A percentile compares a stretch with the other conserved stretches of the same genome.
Conservation (phyloP, 2,113 vertebrate genomes). For the Sminthopsis crassicaudata region DNA sequence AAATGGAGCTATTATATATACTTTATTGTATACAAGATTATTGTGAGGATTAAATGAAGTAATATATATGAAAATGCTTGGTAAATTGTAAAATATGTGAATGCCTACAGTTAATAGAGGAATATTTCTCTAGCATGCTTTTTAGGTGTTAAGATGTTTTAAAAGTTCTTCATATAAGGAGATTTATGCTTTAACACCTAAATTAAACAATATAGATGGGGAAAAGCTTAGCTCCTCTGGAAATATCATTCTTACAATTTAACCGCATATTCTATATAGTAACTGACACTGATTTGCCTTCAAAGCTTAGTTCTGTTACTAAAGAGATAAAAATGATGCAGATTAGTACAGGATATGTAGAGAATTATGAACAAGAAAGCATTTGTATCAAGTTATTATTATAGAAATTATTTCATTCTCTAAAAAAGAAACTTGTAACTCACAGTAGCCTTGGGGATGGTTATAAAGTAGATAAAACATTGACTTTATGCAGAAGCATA, state of each 20-base stretch:
- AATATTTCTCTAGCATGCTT: no score
- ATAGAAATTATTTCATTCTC: neutral
- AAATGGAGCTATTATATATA: neutral
- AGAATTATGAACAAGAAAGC: neutral
- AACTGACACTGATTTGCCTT: neutral
- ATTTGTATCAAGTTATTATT: neutral
- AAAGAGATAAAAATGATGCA: neutral
- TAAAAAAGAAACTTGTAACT: neutral
- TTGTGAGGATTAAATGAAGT: neutral
- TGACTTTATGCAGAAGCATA: neutral
- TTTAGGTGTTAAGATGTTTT: neutral
- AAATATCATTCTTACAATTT: neutral
- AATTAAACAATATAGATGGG: neutral
- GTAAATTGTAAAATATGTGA: neutral
- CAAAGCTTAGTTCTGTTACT: neutral
- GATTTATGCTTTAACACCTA: neutral
- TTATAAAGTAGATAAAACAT: neutral
- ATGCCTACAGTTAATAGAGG: neutral
- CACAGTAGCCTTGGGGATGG: neutral
- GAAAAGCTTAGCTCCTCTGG: neutral
- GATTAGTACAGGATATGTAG: neutral
- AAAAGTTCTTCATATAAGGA: neutral
- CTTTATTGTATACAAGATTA: neutral
- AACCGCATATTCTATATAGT: neutral
- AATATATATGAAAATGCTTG: neutral